These are phyloP conservation scores for Nothura maculosa DNA, from an alignment of 2,797 vertebrate species.

Conservation along the genomic window DNA sequence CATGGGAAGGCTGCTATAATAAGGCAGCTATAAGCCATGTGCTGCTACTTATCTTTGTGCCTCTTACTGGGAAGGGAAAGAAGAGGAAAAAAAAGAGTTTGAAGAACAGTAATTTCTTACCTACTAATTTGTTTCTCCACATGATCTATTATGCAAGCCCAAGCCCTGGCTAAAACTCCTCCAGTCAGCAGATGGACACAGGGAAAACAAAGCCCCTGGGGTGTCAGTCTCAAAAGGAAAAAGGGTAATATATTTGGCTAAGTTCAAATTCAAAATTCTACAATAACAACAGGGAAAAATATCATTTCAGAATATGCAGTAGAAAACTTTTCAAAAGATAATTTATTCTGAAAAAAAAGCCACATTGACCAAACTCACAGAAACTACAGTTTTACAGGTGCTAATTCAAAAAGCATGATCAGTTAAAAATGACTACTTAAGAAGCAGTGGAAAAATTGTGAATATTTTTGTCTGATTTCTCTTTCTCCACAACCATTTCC, in stretches of 20 bases:
- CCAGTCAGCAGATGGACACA: slow-evolving; percentile 25
- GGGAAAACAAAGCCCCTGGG: background rate
- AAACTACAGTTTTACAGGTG: background rate
- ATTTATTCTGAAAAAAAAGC: background rate
- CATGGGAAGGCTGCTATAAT: slow-evolving; percentile 38
- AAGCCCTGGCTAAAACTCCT: slow-evolving; percentile 8
- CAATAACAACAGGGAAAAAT: background rate
- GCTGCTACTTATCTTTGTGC: slow-evolving; percentile 30
- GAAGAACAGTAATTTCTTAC: slow-evolving; percentile 24
- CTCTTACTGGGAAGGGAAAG: slow-evolving; percentile 8
- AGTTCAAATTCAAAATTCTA: slow-evolving; percentile 8
- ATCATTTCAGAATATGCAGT: background rate
- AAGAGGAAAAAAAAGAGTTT: fast-evolving
- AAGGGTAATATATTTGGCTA: background rate
- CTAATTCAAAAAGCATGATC: background rate
- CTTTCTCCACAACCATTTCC: background rate
- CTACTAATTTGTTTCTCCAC: slow-evolving; percentile 41
- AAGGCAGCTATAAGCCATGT: slow-evolving; percentile 47
- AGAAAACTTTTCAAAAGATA: background rate
- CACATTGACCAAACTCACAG: background rate
- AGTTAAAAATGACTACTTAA: background rate
- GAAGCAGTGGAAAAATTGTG: background rate
- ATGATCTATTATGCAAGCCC: slow-evolving; percentile 2
- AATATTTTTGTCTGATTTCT: background rate
- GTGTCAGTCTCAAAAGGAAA: background rate